Conservation (phyloP, 2,113 vertebrate genomes). For the Acanthochromis polyacanthus region DNA sequence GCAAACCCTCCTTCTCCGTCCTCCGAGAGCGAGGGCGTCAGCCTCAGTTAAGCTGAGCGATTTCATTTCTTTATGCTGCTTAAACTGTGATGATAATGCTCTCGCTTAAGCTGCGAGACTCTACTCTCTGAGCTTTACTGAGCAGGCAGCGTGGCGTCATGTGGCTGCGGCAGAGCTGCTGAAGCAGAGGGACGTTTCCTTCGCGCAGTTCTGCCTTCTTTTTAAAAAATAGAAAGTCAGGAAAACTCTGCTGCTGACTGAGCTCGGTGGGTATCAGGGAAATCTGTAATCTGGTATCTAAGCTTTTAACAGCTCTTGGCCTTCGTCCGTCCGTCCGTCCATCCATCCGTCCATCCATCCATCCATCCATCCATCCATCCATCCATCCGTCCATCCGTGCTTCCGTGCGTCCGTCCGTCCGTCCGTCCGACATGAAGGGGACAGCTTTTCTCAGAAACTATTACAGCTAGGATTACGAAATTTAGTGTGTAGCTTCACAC, state of each 20-base stretch:
- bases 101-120: slow-evolving; percentile 26
- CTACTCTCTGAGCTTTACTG: slow-evolving; percentile 8
- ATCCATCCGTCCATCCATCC: too few species aligned
- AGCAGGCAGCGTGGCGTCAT: neutral
- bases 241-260: neutral
- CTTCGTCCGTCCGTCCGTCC: too few species aligned
- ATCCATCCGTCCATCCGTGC: too few species aligned
- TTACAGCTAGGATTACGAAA: too few species aligned
- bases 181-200: slow-evolving; percentile 16
- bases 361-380: too few species aligned
- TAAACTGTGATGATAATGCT: slow-evolving; percentile 42
- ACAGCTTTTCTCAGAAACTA: too few species aligned
- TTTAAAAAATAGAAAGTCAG: slow-evolving; percentile 8
- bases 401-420: too few species aligned
- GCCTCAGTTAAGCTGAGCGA: slow-evolving; percentile 41
- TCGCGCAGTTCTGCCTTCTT: slow-evolving; percentile 20
- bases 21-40: slow-evolving; percentile 29
- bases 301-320: neutral
- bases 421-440: too few species aligned
- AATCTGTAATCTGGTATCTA: neutral
- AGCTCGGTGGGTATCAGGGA: neutral
- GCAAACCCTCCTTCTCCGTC: neutral
- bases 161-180: slow-evolving; percentile 34
- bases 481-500: too few species aligned
- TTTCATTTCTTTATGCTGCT: slow-evolving; percentile 21